Base-by-base conservation (phyloP, 1,140 invertebrate species). In the Scylla paramamosain region DNA sequence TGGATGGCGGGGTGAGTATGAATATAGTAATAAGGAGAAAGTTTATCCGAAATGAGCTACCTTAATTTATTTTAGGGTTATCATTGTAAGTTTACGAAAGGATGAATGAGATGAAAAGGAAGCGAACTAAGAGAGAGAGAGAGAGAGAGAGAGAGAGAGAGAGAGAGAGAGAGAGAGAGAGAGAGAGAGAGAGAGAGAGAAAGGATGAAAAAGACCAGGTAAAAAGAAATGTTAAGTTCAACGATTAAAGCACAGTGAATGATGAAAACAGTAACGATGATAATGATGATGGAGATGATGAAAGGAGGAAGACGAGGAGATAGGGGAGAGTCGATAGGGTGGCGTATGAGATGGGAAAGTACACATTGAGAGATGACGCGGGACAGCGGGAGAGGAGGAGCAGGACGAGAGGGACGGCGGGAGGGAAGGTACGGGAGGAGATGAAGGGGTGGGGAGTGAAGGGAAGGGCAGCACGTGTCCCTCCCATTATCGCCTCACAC, bases 81-180 rank as follows among this genome's bases (percentile, higher is more conserved):
- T 20, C 10, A 59, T 59, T 4, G 10, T 59, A 8, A 59, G 52
- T 59, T 59, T 14, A 59, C 16, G 52, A 0, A 12, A 12, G 52
- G 16, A 59, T 59, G 52, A 59, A 20, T 39, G 45, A 29, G 84
- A 87, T 7, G 84, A 87, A 28, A 28, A 87, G 28, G 84, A 28
- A 28, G 84, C 10, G 20, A 84, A 84, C n/a, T 6, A 84, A 84
- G 6, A 16, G 39, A 45, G 14, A 87, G 83, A 45, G 14, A 87
- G 84, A 87, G 29, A n/a, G 84, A 45, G 29, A n/a, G 39, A 29
- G 28, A 87, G 84, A 87, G 84, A 87, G 29, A 87, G 84, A 87
- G 39, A 45, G 84, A 14, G 84, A 4, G 25, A 25, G 31, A 84
- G 31, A 31, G 83, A 25, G 25, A n/a, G 84, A 45, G 25, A n/a